A percentile compares a stretch with the other conserved stretches of the same genome.
phyloP scores from a whole-genome alignment of 2,888 invertebrate genomes.

The Nesidiocoris tenuis region DNA sequence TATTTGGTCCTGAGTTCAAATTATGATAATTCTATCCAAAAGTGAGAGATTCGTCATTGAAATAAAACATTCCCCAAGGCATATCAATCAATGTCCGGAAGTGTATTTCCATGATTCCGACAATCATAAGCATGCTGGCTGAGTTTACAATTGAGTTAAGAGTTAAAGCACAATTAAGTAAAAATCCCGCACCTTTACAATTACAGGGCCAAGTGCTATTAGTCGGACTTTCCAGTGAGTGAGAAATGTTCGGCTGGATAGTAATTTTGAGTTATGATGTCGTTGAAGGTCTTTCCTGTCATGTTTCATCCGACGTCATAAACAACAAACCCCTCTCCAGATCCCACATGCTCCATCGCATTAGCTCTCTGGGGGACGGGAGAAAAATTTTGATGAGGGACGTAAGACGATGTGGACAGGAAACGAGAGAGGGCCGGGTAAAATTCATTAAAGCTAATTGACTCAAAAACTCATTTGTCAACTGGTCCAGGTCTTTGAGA shows the following conservation, averaged over 20 bases:
- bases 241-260: neutral
- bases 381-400: neutral
- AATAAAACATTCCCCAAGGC: too few relatives aligned
- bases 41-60: too few relatives aligned
- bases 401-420: neutral
- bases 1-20: too few relatives aligned
- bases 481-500: neutral
- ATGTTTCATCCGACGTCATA: conserved; percentile 14
- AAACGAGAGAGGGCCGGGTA: conserved; percentile 3
- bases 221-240: too few relatives aligned
- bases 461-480: conserved; percentile 42
- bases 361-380: neutral
- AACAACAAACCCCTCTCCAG: neutral
- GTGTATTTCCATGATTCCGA: too few relatives aligned
- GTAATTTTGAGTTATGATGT: conserved; percentile 8
- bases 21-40: too few relatives aligned
- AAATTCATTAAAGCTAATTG: conserved; percentile 41
- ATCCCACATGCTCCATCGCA: neutral
- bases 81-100: too few relatives aligned
- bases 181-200: too few relatives aligned
- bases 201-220: too few relatives aligned
- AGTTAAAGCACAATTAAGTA: too few relatives aligned
- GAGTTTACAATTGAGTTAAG: too few relatives aligned
- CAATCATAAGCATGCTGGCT: too few relatives aligned
- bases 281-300: neutral